A percentile compares a stretch with the other conserved stretches of the same genome.
Conservation (phyloP, 1,140 invertebrate genomes). For the Hydropsyche tenuis region DNA sequence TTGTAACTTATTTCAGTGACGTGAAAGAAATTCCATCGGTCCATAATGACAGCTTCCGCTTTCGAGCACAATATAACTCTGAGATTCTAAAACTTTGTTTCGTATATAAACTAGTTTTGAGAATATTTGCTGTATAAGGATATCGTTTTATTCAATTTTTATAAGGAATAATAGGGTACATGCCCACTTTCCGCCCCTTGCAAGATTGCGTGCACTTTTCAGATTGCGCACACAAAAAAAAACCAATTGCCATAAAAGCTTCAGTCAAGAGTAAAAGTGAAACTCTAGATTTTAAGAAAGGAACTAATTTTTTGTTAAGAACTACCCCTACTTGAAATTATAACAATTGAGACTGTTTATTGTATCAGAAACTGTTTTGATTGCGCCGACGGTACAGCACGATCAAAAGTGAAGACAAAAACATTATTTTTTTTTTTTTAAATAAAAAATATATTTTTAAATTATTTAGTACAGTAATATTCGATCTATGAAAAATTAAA, state of each 20-base stretch:
- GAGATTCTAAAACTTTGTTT: neutral
- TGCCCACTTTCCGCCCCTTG: slow-evolving; percentile 33
- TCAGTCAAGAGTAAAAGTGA: slow-evolving; percentile 45
- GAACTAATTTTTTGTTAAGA: neutral
- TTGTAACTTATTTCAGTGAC: slow-evolving; percentile 10
- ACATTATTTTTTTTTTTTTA: too few species aligned
- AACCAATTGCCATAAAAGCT: slow-evolving; percentile 34
- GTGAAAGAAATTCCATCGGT: neutral
- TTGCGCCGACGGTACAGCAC: slow-evolving; percentile 1
- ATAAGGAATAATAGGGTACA: neutral
- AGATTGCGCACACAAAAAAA: slow-evolving; percentile 3
- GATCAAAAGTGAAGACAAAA: neutral
- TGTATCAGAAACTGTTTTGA: slow-evolving; percentile 37
- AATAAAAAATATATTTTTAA: too few species aligned
- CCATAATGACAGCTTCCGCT: slow-evolving; percentile 17
- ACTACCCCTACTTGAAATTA: slow-evolving; percentile 26
- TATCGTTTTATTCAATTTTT: neutral
- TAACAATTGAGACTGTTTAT: slow-evolving; percentile 15
- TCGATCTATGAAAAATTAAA: neutral
- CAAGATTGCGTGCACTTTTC: slow-evolving; percentile 15
- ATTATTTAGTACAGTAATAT: too few species aligned
- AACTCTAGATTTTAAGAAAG: slow-evolving; percentile 34
- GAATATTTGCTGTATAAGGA: neutral
- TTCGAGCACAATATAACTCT: neutral
- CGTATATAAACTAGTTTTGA: neutral